These are phyloP conservation scores for Threskiornis aethiopicus DNA, from an alignment of 2,797 vertebrate genomes.

Conservation along the genomic window DNA sequence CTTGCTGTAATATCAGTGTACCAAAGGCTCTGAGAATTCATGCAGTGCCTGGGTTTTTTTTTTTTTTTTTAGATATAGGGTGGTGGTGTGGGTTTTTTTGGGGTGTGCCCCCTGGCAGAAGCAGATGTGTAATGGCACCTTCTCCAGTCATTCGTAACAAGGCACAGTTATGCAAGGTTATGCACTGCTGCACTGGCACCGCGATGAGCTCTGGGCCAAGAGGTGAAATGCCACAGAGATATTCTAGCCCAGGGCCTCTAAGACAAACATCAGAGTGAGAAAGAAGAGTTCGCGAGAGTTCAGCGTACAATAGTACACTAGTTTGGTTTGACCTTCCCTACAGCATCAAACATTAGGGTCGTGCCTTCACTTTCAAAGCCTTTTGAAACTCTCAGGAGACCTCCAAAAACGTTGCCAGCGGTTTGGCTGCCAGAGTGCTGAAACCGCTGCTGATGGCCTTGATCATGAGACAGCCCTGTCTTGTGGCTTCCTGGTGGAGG, in stretches of 20 bases:
- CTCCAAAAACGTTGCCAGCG: rapidly evolving
- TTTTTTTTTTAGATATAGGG: not conserved
- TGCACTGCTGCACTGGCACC: not conserved
- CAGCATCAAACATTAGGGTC: not conserved
- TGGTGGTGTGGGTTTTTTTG: not conserved
- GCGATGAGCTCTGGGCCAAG: not conserved
- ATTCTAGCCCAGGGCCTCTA: slow-evolving; percentile 20
- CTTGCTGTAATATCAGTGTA: not conserved
- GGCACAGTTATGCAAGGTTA: not conserved
- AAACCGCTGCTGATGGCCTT: not conserved
- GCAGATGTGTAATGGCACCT: not conserved
- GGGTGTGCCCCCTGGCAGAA: not conserved
- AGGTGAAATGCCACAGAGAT: not conserved
- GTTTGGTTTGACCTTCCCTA: not conserved
- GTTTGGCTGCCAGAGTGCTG: not conserved
- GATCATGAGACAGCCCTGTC: not conserved
- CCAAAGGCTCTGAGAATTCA: not conserved
- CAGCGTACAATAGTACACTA: rapidly evolving
- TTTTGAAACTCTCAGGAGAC: not conserved
- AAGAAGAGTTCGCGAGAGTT: not conserved
- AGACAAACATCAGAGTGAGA: slow-evolving; percentile 13
- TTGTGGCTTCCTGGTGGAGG: not conserved
- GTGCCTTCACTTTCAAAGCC: not conserved
- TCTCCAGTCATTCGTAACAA: not conserved
- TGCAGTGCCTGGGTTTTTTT: not conserved